phyloP scores from a whole-genome alignment of 2,797 vertebrate species.

The Argya squamiceps region DNA sequence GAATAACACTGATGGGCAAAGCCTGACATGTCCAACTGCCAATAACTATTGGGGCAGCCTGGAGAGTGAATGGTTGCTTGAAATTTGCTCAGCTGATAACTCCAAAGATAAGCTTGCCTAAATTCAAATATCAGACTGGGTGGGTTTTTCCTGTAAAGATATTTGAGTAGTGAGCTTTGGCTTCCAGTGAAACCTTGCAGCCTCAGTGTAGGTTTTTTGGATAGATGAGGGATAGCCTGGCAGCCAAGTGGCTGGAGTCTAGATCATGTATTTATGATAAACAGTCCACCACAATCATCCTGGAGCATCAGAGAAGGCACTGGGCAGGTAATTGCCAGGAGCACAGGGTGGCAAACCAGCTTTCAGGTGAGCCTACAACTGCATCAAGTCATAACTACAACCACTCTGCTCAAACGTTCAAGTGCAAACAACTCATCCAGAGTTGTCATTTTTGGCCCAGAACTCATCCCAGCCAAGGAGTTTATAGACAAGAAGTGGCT shows the following conservation, averaged over 20 bases:
- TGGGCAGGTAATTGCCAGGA: background rate
- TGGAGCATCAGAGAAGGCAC: background rate
- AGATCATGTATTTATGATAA: background rate
- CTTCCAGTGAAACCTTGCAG: background rate
- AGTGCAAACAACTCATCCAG: background rate
- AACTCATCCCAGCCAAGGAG: background rate
- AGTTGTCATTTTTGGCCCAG: background rate
- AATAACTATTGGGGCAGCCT: background rate
- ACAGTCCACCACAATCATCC: background rate
- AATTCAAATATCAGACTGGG: background rate
- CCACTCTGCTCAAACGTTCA: accelerated
- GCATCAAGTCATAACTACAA: background rate
- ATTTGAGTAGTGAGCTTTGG: background rate
- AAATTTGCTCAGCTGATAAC: background rate
- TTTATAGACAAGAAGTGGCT: background rate
- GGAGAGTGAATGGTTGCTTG: background rate
- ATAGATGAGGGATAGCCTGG: background rate
- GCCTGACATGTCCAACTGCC: background rate
- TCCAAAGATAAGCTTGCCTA: background rate
- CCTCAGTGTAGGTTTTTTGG: background rate
- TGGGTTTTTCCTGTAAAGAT: background rate
- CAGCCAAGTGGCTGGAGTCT: background rate
- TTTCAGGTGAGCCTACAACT: background rate
- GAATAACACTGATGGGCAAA: background rate
- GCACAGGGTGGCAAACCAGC: background rate